phyloP scores from a whole-genome alignment of 2,113 vertebrate species.

The Urocynchramus pylzowi region DNA sequence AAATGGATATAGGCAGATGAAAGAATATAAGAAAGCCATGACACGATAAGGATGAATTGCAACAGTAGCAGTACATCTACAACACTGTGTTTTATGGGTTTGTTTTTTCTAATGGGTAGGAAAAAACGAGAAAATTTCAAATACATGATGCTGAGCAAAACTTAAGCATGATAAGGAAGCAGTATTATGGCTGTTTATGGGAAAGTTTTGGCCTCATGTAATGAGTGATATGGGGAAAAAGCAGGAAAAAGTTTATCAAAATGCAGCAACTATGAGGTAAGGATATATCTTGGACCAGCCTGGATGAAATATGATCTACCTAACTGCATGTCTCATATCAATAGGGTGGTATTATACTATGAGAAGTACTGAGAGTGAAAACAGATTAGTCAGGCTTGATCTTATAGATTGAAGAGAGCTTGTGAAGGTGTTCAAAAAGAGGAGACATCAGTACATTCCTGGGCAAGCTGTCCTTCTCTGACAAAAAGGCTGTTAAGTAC shows the following conservation, averaged over 20 bases:
- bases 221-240: neutral
- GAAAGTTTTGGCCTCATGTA: neutral
- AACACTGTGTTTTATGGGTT: neutral
- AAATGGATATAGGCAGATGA: neutral
- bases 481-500: neutral
- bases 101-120: neutral
- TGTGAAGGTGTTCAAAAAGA: neutral
- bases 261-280: neutral
- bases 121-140: neutral
- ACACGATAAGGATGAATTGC: neutral
- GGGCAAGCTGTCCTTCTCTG: neutral
- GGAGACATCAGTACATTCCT: neutral
- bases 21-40: neutral
- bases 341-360: neutral
- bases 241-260: neutral
- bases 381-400: neutral
- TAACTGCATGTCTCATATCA: neutral
- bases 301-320: neutral
- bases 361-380: neutral
- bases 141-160: neutral
- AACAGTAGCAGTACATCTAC: neutral
- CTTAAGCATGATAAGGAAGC: neutral
- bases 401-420: neutral
- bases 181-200: neutral
- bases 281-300: neutral